A percentile compares a stretch with the other conserved stretches of the same genome.
Evolutionary conservation across 2,888 invertebrate genomes (phyloP).

Genomic region (Protonemura montana): DNA sequence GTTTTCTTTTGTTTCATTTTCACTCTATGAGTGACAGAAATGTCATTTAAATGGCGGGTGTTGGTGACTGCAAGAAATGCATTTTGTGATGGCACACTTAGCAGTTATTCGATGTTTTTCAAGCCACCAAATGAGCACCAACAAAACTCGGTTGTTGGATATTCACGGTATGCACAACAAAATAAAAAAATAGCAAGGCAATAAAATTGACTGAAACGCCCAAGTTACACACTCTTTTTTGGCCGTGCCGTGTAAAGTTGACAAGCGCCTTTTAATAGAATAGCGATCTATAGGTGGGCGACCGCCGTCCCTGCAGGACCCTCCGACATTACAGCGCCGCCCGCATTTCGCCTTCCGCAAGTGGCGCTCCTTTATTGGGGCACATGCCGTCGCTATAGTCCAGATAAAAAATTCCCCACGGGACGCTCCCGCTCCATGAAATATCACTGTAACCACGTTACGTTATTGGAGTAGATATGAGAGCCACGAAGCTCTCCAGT

Average conservation of each 20-base stretch:
- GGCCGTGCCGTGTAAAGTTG: not conserved
- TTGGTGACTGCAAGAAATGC: not conserved
- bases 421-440: not conserved
- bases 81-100: not conserved
- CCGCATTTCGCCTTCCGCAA: not conserved
- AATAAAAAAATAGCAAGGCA: not conserved
- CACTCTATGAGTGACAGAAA: not conserved
- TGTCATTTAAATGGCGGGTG: not conserved
- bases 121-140: no score
- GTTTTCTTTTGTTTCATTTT: not conserved
- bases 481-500: not conserved
- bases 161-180: not conserved
- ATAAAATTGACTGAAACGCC: not conserved
- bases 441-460: conserved; percentile 7
- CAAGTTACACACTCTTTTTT: not conserved
- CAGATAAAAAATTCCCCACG: not conserved
- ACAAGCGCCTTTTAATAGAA: not conserved
- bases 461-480: not conserved
- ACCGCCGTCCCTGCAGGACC: not conserved
- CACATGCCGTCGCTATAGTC: not conserved
- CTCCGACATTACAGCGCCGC: not conserved
- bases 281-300: not conserved
- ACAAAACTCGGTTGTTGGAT: not conserved
- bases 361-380: not conserved
- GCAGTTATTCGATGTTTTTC: not conserved